Base-by-base conservation (phyloP, 2,888 invertebrate species). In the Hypolimnas misippus region DNA sequence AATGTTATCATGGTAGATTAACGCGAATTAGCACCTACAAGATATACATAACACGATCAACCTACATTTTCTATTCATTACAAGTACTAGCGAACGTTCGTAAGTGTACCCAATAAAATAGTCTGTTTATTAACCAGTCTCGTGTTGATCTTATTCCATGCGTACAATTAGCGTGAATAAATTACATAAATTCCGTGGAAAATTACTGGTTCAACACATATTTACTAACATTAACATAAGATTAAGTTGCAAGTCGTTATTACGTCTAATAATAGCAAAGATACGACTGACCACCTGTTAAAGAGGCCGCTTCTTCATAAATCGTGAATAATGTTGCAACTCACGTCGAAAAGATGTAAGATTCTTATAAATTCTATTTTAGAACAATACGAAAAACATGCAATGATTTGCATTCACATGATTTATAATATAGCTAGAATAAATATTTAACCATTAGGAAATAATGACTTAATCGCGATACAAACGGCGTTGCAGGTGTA, bases 191-290 rank as follows among this genome's bases (percentile, higher is more conserved):
- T 65, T 42, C 58, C 29, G 53, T 51, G 40, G 59, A 57, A 58
- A 57, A 58, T 58, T 63, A 60, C 63, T 40, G 46, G 52, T 58
- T 58, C 40, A 58, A 53, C 52, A 62, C 61, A 61, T 53, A 54
- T 60, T 51, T 63, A 57, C 57, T 16, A 44, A 14, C 53, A 46
- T 59, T 62, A 60, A 35, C 53, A 55, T 56, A 40, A 57, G 35
- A 60, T 63, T 63, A 62, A 62, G 55, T 58, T 57, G 33, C 51
- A 38, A 38, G 49, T 35, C 8, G 31, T 57, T 57, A 57, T 57
- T 60, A 49, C 14, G 21, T 52, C 62, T 57, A 62, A 62, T 57
- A 62, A 57, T 62, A 57, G 53, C 38, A 21, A 57, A 51, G 31
- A 57, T 12, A 56, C 56, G 46, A 53, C 53, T 53, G 53, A 53